A percentile compares a stretch with the other conserved stretches of the same genome.
Evolutionary conservation across 2,888 invertebrate species (phyloP).

Genomic region (Pollenia amentaria): DNA sequence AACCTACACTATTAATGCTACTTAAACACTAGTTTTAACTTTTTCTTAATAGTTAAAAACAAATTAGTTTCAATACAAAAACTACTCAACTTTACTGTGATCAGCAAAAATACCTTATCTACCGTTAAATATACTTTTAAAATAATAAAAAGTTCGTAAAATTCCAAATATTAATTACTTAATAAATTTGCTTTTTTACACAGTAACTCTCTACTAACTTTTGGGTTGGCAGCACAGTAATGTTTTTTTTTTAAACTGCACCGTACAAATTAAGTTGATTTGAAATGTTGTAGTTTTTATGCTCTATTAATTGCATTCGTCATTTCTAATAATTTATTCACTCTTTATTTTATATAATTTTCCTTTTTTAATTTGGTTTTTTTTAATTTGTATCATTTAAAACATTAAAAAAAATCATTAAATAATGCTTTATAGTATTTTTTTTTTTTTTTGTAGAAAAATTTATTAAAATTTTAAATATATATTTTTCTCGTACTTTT

Average conservation of each 20-base stretch:
- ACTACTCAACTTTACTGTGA: slow-evolving; percentile 68
- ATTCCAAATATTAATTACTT: slow-evolving; percentile 52
- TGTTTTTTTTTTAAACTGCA: slow-evolving; percentile 38
- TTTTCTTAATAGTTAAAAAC: slow-evolving; percentile 26
- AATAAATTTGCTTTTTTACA: slow-evolving; percentile 38
- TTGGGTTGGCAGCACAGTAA: slow-evolving; percentile 55
- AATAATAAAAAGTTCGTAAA: slow-evolving; percentile 71
- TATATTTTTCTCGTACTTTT: slow-evolving; percentile 65
- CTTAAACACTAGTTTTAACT: slow-evolving; percentile 57
- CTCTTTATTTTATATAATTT: slow-evolving; percentile 31
- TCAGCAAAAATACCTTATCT: slow-evolving; percentile 61
- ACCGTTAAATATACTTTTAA: slow-evolving; percentile 49
- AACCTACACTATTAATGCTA: slow-evolving; percentile 74
- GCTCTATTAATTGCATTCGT: slow-evolving; percentile 65
- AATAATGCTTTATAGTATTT: slow-evolving; percentile 51
- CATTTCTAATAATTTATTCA: slow-evolving; percentile 33
- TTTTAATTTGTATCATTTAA: slow-evolving; percentile 41
- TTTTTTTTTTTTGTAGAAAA: slow-evolving; percentile 43
- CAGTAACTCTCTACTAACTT: slow-evolving; percentile 57
- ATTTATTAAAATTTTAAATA: slow-evolving; percentile 45
- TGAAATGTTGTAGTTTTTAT: slow-evolving; percentile 51
- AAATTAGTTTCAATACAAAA: slow-evolving; percentile 45
- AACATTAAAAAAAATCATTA: slow-evolving; percentile 29
- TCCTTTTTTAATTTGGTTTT: slow-evolving; percentile 35
- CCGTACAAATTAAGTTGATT: slow-evolving; percentile 37